Evolutionary conservation across 2,113 vertebrate genomes (phyloP).

Genomic region (Melanerpes formicivorus): DNA sequence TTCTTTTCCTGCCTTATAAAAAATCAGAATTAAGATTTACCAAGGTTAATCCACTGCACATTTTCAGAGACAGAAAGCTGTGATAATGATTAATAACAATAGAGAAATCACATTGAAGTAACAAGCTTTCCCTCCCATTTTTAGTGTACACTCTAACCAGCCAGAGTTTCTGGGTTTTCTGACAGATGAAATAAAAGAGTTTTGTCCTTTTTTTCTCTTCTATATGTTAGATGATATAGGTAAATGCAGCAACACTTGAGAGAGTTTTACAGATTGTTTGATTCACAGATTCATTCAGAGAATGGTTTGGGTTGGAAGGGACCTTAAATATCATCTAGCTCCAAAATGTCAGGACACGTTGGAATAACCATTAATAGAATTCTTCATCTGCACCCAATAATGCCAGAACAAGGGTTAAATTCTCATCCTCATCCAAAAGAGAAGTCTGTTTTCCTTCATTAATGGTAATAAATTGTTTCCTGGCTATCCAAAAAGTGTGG

Average conservation of each 20-base stretch:
- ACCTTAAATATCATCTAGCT: not conserved
- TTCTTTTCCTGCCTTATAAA: not conserved
- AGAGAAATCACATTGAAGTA: not conserved
- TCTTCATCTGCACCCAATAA: not conserved
- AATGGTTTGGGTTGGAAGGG: no score
- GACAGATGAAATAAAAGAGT: not conserved
- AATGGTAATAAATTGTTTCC: not conserved
- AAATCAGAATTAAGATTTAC: not conserved
- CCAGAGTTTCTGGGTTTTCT: accelerated
- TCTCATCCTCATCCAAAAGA: not conserved
- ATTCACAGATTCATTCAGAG: no score
- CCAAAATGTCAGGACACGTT: not conserved
- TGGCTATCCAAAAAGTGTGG: not conserved
- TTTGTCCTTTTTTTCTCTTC: not conserved
- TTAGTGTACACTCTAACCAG: not conserved
- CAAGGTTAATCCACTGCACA: not conserved
- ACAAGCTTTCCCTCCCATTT: not conserved
- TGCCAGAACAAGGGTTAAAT: not conserved
- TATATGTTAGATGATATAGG: not conserved
- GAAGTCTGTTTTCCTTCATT: not conserved
- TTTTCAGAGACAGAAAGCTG: not conserved
- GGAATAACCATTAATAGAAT: not conserved
- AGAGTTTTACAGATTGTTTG: not conserved
- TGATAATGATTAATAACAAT: not conserved
- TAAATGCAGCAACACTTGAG: not conserved